These are phyloP conservation scores for Pachyrhynchus sulphureomaculatus DNA, from an alignment of 1,140 invertebrate species.

Conservation along the genomic window DNA sequence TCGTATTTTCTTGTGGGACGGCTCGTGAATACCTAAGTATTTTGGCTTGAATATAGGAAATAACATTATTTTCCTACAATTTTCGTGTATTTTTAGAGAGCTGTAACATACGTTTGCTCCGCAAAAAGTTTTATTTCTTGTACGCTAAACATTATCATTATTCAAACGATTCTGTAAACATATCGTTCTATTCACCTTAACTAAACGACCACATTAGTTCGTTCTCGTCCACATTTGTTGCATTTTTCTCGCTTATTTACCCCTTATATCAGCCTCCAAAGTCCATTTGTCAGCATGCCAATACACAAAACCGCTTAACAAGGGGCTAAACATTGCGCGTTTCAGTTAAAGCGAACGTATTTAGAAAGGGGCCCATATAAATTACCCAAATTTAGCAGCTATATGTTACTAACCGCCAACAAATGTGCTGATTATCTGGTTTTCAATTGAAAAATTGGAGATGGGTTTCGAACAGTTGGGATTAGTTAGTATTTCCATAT, in stretches of 20 bases:
- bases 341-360: conserved; percentile 23
- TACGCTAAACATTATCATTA: too few species aligned
- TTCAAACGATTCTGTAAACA: too few species aligned
- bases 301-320: conserved; percentile 34
- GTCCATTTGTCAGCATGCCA: conserved; percentile 34
- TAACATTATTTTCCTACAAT: too few species aligned
- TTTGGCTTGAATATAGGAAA: too few species aligned
- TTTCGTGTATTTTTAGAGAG: too few species aligned
- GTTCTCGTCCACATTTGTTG: background rate
- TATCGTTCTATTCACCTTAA: background rate
- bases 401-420: conserved; percentile 31
- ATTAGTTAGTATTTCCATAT: background rate
- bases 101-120: too few species aligned
- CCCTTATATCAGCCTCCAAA: conserved; percentile 20
- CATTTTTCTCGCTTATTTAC: conserved; percentile 17
- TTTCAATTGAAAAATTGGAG: conserved; percentile 27
- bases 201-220: background rate
- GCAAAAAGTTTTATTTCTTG: too few species aligned
- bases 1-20: too few species aligned
- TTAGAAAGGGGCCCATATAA: conserved; percentile 25
- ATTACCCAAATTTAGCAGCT: conserved; percentile 29
- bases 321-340: conserved; percentile 28
- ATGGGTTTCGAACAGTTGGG: background rate
- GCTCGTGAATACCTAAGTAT: too few species aligned
- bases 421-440: conserved; percentile 33